Base-by-base conservation (phyloP, 1,140 invertebrate species). In the Arctopsyche grandis region DNA sequence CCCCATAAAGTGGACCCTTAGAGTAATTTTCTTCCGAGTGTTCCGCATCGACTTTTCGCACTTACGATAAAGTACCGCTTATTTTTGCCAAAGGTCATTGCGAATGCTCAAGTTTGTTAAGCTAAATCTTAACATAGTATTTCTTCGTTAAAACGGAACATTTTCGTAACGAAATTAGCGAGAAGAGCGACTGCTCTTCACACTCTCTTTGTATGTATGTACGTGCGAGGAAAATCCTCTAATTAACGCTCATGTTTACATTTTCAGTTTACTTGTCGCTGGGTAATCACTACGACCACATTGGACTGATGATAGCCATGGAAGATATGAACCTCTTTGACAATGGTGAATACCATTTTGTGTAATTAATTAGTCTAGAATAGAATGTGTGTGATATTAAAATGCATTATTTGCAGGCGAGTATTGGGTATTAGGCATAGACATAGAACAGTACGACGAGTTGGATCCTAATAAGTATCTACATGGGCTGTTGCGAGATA, bases 181-280 rank as follows among this genome's bases (percentile, higher is more conserved):
- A 38, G 29, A 38, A 38, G 7, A 38, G 29, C 29, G n/a, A n/a
- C n/a, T n/a, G n/a, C n/a, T n/a, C n/a, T n/a, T n/a, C n/a, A n/a
- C n/a, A n/a, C n/a, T n/a, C n/a, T n/a, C n/a, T n/a, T n/a, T n/a
- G n/a, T n/a, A n/a, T n/a, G n/a, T n/a, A n/a, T n/a, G n/a, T n/a
- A n/a, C n/a, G n/a, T n/a, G n/a, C n/a, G n/a, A n/a, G n/a, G n/a
- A n/a, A n/a, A n/a, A n/a, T n/a, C n/a, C n/a, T n/a, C n/a, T 38
- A 38, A 38, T 38, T 38, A 38, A 38, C 29, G 29, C 29, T 1
- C 7, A 38, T 38, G 48, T 52, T 16, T 12, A 52, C 44, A 84
- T 80, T 93, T 91, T 48, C 90, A 98, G 97, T 98, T 86, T 99
- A 98, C 86, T 92, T 99, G 0, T 93, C 97, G 44, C 91, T 99